These are phyloP conservation scores for Brachionichthys hirsutus DNA, from an alignment of 2,113 vertebrate species.

Conservation along the genomic window DNA sequence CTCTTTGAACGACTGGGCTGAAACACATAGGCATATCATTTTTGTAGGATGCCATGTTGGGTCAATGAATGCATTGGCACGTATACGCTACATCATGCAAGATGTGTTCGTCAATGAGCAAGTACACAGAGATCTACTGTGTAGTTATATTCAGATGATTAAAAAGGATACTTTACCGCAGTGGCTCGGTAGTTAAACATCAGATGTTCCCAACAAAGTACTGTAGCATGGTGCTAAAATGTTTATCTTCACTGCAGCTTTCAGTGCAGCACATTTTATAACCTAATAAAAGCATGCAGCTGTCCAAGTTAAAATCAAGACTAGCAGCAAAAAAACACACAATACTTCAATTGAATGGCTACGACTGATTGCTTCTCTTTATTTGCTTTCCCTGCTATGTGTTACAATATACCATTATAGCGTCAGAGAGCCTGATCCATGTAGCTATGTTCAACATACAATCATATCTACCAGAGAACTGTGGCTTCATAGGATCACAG, in stretches of 20 bases:
- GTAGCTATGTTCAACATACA: conserved; percentile 29
- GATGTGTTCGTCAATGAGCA: conserved; percentile 10
- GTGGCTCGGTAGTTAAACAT: conserved; percentile 46
- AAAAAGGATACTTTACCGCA: conserved; percentile 10
- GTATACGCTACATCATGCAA: neutral
- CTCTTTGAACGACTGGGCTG: conserved; percentile 95
- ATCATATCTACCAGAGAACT: conserved; percentile 38
- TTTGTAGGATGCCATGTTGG: conserved; percentile 14
- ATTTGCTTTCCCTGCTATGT: conserved; percentile 36
- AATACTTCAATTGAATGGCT: conserved; percentile 56
- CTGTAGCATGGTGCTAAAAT: conserved; percentile 51
- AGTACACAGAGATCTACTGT: conserved; percentile 5
- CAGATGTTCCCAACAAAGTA: conserved; percentile 51
- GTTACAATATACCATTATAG: conserved; percentile 38
- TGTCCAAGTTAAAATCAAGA: conserved; percentile 62
- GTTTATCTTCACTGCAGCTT: conserved; percentile 57
- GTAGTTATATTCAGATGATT: conserved; percentile 15
- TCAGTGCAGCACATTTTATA: conserved; percentile 54
- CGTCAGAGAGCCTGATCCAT: conserved; percentile 34
- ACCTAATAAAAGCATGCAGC: conserved; percentile 67
- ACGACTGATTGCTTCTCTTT: conserved; percentile 54
- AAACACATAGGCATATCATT: conserved; percentile 50
- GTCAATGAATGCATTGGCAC: conserved; percentile 5
- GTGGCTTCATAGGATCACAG: conserved; percentile 41
- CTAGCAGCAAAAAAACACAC: conserved; percentile 55